Evolutionary conservation across 2,113 vertebrate species (phyloP), one percentile per base, ranked within the genome.

Genomic region (Trachemys scripta): DNA sequence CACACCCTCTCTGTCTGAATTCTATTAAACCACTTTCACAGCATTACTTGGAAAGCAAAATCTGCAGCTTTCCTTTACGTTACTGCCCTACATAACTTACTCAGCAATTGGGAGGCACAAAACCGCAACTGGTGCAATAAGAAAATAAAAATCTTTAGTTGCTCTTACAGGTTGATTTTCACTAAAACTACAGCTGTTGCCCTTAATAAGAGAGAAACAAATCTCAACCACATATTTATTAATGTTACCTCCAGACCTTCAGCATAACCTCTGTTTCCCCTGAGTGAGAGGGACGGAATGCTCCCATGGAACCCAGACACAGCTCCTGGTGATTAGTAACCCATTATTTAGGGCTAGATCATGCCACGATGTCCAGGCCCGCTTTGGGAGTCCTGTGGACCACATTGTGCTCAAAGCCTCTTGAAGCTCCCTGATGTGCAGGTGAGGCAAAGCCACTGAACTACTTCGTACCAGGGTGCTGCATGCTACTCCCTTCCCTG

Each of bases 1-100:
- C 19, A 51, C 96, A 87, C 45, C 91, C 83, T 91, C 49, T 24
- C 89, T 81, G 27, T 1, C 91, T 47, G 54, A 96, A 92, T 89
- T 82, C 45, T 75, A 75, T 88, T 57, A 96, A 96, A 90, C 82
- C n/a, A 10, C 87, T 96, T 83, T 75, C 35, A 69, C 80, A 72
- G 45, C 85, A 57, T 72, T 80, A 45, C 51, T 42, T 17, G 91
- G 88, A 84, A 87, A 96, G 76, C 57, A 85, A 89, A 97, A 91
- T 10, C 13, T 78, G 57, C 84, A 76, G 80, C 47, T 95, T 94
- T 90, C 65, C 72, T 14, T 76, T 13, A 10, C 29, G 4, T 6
- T 35, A 5, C 27, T 54, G 25, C 11, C 80, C 25, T 14, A 50
- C 56, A 24, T 12, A n/a, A 76, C 19, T 14, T 27, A 4, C 12